Conservation (phyloP, 2,797 vertebrate genomes). For the Prunella strophiata region DNA sequence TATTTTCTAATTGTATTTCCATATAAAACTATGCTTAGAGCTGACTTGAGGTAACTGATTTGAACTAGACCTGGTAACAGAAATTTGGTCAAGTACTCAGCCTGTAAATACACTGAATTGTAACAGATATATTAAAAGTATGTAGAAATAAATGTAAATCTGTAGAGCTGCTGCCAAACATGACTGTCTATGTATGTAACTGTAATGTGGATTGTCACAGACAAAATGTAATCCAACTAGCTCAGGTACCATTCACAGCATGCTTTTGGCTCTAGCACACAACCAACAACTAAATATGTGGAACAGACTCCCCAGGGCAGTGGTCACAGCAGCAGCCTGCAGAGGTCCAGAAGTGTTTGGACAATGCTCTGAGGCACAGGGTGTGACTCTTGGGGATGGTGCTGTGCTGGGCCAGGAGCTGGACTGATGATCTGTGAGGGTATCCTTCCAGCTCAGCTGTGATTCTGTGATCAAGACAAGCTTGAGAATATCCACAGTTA, state of each 20-base stretch:
- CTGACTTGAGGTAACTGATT: not conserved
- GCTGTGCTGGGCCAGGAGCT: not conserved
- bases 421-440: rapidly evolving
- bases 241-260: not conserved
- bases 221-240: not conserved
- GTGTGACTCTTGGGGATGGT: not conserved
- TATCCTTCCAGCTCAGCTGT: not conserved
- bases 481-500: not conserved
- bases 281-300: not conserved
- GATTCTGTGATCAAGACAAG: not conserved
- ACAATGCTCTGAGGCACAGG: not conserved
- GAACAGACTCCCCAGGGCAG: not conserved
- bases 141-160: not conserved
- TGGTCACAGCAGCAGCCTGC: not conserved
- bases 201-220: not conserved
- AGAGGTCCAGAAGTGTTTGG: not conserved
- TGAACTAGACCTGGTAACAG: not conserved
- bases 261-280: not conserved
- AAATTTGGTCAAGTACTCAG: not conserved
- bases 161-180: not conserved
- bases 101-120: not conserved
- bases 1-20: not conserved
- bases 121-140: not conserved
- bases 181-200: not conserved
- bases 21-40: not conserved